Evolutionary conservation across 2,797 vertebrate genomes (phyloP), one percentile per base, ranked within the genome.

Genomic region (Cossypha niveicapilla): DNA sequence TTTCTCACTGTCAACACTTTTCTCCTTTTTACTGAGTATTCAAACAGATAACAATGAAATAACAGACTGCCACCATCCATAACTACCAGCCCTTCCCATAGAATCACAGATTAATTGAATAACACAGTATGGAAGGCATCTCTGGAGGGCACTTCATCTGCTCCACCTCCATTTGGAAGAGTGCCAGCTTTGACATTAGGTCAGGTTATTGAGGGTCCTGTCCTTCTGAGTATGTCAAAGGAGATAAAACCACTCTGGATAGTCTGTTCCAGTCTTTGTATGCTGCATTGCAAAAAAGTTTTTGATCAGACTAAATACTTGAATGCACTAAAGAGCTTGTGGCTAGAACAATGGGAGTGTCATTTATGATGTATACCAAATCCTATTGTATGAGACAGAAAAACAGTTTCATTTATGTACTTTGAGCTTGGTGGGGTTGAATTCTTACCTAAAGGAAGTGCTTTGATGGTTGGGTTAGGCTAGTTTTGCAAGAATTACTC

Each of bases 371-470:
- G 74, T 94, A 35, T 48, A 91, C 53, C 72, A 76, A 95, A 86
- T 86, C 44, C 60, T 76, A 56, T 63, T 88, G 66, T 76, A 78
- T 79, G 86, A 95, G 74, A 65, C 74, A 76, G 82, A 96, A 92
- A 86, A 96, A 82, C 82, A 84, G 61, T 73, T 96, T 88, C 84
- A 76, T 97, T 87, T 92, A 83, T 96, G 86, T 76, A 88, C 92
- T 92, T n/a, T 81, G 93, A 95, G 74, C 23, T 96, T 94, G 94
- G 53, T 76, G 88, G 62, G 30, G 94, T 92, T 28, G 35, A 80
- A 81, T 77, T 68, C 86, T 94, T 95, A 94, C 94, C 95, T 97
- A 94, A 94, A 97, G 94, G 97, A 97, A 97, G 81, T 80, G 88
- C 95, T 96, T 97, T 97, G 93, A 94, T 83, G 90, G 60, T 95